Evolutionary conservation across 35 echinoderm and acorn worm species (phyloP).

Genomic region (Ophioderma brevispina): DNA sequence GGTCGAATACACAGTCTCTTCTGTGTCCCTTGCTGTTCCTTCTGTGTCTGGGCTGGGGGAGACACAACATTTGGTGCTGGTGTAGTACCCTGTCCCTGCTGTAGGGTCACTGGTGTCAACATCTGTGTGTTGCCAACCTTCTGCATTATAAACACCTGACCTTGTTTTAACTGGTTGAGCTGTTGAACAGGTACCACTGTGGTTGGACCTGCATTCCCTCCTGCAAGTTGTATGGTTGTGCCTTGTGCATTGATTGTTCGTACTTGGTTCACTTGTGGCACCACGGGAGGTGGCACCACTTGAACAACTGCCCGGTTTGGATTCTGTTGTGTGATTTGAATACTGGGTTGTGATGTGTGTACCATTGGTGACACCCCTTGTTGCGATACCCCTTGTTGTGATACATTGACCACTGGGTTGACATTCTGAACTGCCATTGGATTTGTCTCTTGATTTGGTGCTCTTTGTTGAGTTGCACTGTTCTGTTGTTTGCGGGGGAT

Average conservation of each 20-base stretch:
- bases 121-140: neutral
- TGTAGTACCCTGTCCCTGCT: neutral
- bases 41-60: neutral
- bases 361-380: no score
- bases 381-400: no score
- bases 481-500: neutral
- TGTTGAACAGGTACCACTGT: neutral
- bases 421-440: neutral
- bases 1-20: neutral
- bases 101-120: neutral
- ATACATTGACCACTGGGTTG: no score
- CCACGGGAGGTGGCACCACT: neutral
- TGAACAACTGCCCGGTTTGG: neutral
- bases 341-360: neutral
- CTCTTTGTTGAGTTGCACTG: neutral
- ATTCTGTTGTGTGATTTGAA: neutral
- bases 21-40: no score
- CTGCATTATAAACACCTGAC: neutral
- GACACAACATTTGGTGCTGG: neutral
- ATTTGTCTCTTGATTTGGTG: neutral
- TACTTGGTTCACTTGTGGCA: neutral
- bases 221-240: neutral
- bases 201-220: neutral
- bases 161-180: neutral
- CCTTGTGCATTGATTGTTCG: neutral